Evolutionary conservation across 2,113 vertebrate genomes (phyloP), one percentile per base, ranked within the genome.

Genomic region (Sarotherodon lohbergeri): DNA sequence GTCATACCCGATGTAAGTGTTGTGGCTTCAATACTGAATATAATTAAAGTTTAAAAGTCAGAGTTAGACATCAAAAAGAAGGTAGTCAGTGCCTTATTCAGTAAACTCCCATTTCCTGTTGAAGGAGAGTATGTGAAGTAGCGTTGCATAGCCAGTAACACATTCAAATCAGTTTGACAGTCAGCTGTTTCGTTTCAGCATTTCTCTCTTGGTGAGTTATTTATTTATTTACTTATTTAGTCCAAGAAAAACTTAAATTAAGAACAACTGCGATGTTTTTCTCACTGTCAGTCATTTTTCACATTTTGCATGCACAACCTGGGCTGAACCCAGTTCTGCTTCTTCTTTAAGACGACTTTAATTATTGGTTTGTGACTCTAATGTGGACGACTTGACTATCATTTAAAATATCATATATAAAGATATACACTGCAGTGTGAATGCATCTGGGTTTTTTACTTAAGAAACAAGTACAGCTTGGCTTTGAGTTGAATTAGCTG

Each of bases 61-160:
- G 8, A 27, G 39, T 46, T 22, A 0, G 68, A 46, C 41, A 73
- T 73, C 13, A 17, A 27, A 9, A 27, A 16, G 8, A 46, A 46
- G 13, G 8, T 46, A 46, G 68, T 46, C 66, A 46, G 12, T 16
- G n/a, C n/a, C 36, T 43, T 43, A 41, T 27, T 73, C 22, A 2
- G 66, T 24, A 43, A 71, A 71, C 66, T 71, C 39, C 39, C 43
- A 73, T 86, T 93, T 93, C 93, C 92, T 93, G 83, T 93, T 89
- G 41, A 84, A 56, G 22, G 36, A 61, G 22, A 14, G 29, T 43
- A 32, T 41, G 61, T 86, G 54, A 78, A 24, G 9, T 79, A 7
- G 32, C 1, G 24, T 76, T 22, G 17, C 56, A 54, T 43, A 9
- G 11, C 3, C 63, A 61, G 13, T 10, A 56, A 39, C 10, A 16